A percentile compares a stretch with the other conserved stretches of the same genome.
Evolutionary conservation across 2,113 vertebrate species (phyloP).

Genomic region (Eonycteris spelaea): DNA sequence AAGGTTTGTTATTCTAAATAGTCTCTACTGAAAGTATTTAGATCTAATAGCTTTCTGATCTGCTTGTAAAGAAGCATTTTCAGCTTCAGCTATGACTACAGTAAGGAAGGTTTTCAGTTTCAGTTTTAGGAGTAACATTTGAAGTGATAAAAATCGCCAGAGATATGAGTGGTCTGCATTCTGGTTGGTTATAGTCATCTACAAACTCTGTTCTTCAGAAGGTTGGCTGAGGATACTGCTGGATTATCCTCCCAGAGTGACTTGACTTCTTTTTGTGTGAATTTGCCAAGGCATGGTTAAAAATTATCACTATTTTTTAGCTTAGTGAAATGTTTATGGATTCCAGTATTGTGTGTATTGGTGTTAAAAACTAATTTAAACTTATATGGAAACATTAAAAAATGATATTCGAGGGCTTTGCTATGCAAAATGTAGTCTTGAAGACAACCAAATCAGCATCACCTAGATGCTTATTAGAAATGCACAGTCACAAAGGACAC

Average conservation of each 20-base stretch:
- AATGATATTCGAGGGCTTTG: neutral
- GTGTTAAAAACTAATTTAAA: slow-evolving; percentile 27
- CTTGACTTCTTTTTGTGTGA: slow-evolving; percentile 32
- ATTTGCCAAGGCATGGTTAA: slow-evolving; percentile 21
- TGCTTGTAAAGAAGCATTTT: slow-evolving; percentile 40
- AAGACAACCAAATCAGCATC: neutral
- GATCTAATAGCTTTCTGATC: neutral
- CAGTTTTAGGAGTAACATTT: neutral
- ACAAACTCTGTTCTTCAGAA: neutral
- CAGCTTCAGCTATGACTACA: neutral
- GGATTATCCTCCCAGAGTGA: neutral
- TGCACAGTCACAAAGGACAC: neutral
- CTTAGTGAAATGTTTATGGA: slow-evolving; percentile 15
- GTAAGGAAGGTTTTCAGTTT: slow-evolving; percentile 2
- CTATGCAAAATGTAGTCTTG: neutral
- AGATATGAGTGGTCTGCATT: neutral
- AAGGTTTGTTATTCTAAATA: slow-evolving; percentile 4
- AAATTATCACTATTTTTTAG: slow-evolving; percentile 31
- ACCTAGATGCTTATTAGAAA: neutral
- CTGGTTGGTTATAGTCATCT: neutral
- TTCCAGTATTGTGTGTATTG: slow-evolving; percentile 30
- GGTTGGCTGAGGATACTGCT: neutral
- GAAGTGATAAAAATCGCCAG: slow-evolving; percentile 1
- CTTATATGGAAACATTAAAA: neutral
- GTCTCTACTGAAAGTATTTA: neutral